phyloP scores from a whole-genome alignment of 2,113 vertebrate genomes.

The Notechis scutatus region DNA sequence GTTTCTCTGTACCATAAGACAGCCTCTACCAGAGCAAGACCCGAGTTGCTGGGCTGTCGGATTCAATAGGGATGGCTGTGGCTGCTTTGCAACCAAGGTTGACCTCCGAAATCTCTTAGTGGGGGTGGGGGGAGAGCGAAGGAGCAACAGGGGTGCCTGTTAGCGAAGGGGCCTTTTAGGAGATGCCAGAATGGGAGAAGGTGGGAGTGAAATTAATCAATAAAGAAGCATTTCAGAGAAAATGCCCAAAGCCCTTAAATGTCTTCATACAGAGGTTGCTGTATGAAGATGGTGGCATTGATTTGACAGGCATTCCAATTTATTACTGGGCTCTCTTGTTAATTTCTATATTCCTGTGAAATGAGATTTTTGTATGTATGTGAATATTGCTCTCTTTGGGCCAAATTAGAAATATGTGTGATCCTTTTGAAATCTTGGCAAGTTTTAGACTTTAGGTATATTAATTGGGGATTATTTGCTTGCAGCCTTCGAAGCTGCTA shows the following conservation, averaged over 20 bases:
- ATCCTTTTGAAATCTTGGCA: background rate
- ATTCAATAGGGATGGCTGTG: background rate
- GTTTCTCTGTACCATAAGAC: background rate
- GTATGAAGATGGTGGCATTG: background rate
- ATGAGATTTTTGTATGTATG: background rate
- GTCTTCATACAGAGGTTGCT: background rate
- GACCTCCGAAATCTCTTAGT: background rate
- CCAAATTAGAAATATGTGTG: background rate
- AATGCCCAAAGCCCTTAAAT: background rate
- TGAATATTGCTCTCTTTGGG: background rate
- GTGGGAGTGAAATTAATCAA: background rate
- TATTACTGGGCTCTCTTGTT: background rate
- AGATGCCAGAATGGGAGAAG: background rate
- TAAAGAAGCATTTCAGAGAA: background rate
- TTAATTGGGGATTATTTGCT: background rate
- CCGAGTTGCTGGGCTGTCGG: background rate
- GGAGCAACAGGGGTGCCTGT: too few species aligned
- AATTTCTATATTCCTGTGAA: background rate
- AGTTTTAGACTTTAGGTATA: background rate
- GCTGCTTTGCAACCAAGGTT: background rate
- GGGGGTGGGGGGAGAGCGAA: background rate
- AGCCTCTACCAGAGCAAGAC: background rate
- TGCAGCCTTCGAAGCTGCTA: background rate
- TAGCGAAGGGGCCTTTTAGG: background rate
- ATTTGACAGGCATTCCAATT: background rate